Evolutionary conservation across 2,113 vertebrate species (phyloP).

Genomic region (Steatornis caripensis): DNA sequence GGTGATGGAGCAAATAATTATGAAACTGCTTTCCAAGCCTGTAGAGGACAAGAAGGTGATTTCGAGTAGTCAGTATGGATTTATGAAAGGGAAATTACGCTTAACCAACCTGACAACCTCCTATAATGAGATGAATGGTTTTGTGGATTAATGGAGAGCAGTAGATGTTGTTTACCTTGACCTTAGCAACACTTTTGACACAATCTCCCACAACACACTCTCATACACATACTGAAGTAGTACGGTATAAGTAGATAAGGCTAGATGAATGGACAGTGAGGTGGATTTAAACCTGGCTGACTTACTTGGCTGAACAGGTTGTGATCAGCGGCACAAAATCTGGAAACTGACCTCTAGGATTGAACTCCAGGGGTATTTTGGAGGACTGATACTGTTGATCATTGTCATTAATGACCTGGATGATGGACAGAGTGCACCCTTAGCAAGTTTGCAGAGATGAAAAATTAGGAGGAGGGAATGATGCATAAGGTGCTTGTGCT

Average conservation of each 20-base stretch:
- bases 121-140: neutral
- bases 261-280: neutral
- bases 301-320: neutral
- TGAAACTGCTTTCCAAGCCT: neutral
- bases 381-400: neutral
- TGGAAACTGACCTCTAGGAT: neutral
- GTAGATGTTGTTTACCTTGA: neutral
- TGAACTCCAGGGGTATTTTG: neutral
- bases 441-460: neutral
- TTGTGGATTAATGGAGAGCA: neutral
- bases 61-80: neutral
- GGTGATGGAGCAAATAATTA: neutral
- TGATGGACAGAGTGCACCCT: neutral
- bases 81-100: neutral
- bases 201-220: neutral
- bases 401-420: neutral
- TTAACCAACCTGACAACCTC: neutral
- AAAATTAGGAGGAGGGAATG: neutral
- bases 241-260: no score
- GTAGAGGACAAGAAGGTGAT: neutral
- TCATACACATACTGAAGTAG: neutral
- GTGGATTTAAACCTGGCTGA: neutral
- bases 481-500: neutral
- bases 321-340: neutral
- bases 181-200: neutral